Evolutionary conservation across 2,113 vertebrate genomes (phyloP).

Genomic region (Ellobius talpinus): DNA sequence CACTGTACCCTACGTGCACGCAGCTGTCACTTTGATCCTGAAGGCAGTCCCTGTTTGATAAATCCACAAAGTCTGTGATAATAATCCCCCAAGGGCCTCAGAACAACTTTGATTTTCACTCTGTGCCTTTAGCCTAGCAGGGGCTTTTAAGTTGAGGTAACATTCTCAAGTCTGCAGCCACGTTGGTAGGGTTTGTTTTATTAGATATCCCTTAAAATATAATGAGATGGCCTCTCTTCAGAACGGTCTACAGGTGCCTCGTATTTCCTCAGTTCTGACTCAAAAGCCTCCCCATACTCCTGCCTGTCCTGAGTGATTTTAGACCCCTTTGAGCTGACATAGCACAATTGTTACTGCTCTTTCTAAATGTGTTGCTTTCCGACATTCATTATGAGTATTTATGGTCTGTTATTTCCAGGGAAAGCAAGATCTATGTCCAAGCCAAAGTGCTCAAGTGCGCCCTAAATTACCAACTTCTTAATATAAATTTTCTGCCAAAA

Average conservation of each 20-base stretch:
- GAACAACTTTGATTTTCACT: background rate
- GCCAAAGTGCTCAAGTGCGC: background rate
- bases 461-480: background rate
- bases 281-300: background rate
- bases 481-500: constrained; percentile 9
- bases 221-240: background rate
- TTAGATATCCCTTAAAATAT: constrained; percentile 4
- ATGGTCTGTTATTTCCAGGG: constrained; percentile 10
- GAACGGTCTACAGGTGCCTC: background rate
- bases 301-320: background rate
- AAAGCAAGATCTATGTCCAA: background rate
- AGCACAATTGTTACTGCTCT: constrained; percentile 51
- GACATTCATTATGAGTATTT: constrained; percentile 43
- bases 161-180: background rate
- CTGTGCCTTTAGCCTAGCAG: background rate
- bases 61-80: background rate
- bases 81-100: constrained; percentile 11
- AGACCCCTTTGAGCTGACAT: constrained; percentile 13
- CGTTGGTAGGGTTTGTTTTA: background rate
- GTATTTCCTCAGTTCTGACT: constrained; percentile 31
- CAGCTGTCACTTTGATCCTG: background rate
- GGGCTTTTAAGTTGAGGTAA: background rate
- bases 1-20: background rate
- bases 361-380: constrained; percentile 27
- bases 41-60: background rate